Base-by-base conservation (phyloP, 2,888 invertebrate genomes). In the Pterostichus niger region DNA sequence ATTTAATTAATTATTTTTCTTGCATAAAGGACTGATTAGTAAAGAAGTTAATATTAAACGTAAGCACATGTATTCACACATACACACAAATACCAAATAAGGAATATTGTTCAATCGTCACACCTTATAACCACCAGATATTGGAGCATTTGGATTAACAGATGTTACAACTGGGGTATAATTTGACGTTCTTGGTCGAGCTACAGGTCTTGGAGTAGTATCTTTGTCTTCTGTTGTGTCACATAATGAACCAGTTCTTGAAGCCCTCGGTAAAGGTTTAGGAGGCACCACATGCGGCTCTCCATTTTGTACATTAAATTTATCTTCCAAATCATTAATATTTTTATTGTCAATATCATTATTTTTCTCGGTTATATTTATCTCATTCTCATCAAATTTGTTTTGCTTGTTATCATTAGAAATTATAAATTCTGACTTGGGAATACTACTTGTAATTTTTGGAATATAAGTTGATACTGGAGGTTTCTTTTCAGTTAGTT, bases 221-320 rank as follows among this genome's bases (percentile, higher is more conserved):
- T 93, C 93, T 9, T 40, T 40, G 6, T 40, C 40, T 40, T 93
- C 92, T 9, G 89, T 87, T 0, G 91, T 88, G 86, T 96, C 96
- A 0, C 95, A 94, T 82, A 96, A 92, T 11, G 96, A 94, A 86
- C 93, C 93, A 56, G 93, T 92, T 86, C 94, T 91, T 61, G 93
- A 96, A 0, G 95, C 94, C 86, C 96, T 92, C 0, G 96, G 96
- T 90, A 96, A 91, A 11, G 96, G 96, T 88, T 96, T 96, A 0
- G 96, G 96, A 0, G 95, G 94, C 68, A 93, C 91, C 0, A 90
- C 87, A 5, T 90, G 90, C 44, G 87, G 87, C 0, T 87, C 87
- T 78, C 84, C 75, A 84, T 90, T 90, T 82, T 90, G 81, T 82
- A 83, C 84, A 75, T 83, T 73, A 75, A 82, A 82, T 68, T 73